Conservation (phyloP, 2,888 invertebrate species). For the Aethes cnicana region DNA sequence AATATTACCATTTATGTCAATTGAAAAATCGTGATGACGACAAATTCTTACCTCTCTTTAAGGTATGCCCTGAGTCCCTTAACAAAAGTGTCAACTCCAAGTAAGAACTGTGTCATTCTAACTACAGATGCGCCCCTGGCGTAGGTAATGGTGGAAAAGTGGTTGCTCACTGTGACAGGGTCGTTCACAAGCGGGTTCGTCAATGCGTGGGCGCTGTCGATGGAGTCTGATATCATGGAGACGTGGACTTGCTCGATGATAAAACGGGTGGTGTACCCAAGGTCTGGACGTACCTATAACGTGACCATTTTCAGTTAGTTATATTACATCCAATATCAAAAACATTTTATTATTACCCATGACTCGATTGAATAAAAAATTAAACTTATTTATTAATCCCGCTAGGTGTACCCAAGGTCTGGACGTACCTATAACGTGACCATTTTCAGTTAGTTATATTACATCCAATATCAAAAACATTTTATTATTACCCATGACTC, state of each 20-base stretch:
- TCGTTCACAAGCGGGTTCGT: slow-evolving; percentile 78
- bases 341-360: not conserved
- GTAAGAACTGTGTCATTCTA: slow-evolving; percentile 86
- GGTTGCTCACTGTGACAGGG: slow-evolving; percentile 80
- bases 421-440: slow-evolving; percentile 52
- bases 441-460: not conserved
- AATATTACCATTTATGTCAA: too few species aligned
- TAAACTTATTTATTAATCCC: too few species aligned
- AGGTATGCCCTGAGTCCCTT: slow-evolving; percentile 82
- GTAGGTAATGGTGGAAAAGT: slow-evolving; percentile 87
- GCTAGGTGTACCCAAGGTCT: slow-evolving; percentile 57
- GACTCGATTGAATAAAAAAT: too few species aligned
- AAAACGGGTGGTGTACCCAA: slow-evolving; percentile 76
- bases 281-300: slow-evolving; percentile 56
- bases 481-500: not conserved
- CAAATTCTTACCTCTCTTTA: slow-evolving; percentile 64
- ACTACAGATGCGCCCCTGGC: slow-evolving; percentile 84
- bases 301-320: not conserved
- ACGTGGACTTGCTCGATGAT: slow-evolving; percentile 86
- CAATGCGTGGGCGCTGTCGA: slow-evolving; percentile 81
- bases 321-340: not conserved
- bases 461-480: not conserved
- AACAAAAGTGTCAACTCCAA: slow-evolving; percentile 78
- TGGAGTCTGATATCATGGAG: slow-evolving; percentile 83
- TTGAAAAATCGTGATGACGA: too few species aligned